Evolutionary conservation across 2,888 invertebrate species (phyloP), one percentile per base, ranked within the genome.

Genomic region (Himalopsyche tibetana): DNA sequence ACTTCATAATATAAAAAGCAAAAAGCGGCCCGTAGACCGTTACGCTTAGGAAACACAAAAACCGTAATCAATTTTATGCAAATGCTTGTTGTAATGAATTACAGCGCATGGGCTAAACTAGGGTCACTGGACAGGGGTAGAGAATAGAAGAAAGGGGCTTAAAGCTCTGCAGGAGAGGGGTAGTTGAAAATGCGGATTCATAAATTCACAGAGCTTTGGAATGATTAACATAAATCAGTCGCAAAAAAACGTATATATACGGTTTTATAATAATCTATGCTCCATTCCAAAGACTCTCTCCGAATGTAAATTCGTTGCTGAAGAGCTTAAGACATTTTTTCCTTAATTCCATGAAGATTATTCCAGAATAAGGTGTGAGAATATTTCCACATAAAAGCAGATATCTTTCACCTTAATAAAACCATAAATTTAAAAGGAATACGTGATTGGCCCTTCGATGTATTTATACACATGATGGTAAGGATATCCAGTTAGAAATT

Each of bases 51-150:
- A 87, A 81, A 87, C 85, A 87, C 87, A 86, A 88, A 87, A 88
- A 86, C 85, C 83, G 86, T 88, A 88, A 88, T 88, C 86, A 88
- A 87, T 88, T 88, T 87, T 88, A 88, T 88, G 88, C 88, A 88
- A 87, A 88, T 88, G 85, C 84, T 82, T 55, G 83, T 19, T 69
- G 84, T 85, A 88, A 85, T 88, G 88, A 88, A 88, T 88, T 88
- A 88, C 84, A 15, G 63, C 55, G 86, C 82, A 82, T 86, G 80
- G 74, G 63, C 82, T 82, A 45, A 63, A 63, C 63, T 63, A 40
- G 40, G 82, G 82, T 63, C 63, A 42, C 45, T 12, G 42, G 56
- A 42, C 38, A 40, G 56, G 80, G 80, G 69, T 55, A 45, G 85
- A 36, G 74, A 74, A 74, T 74, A 74, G 74, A 15, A 74, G 74